Evolutionary conservation across 2,797 vertebrate species (phyloP), one percentile per base, ranked within the genome.

Genomic region (Rhynchotus rufescens): DNA sequence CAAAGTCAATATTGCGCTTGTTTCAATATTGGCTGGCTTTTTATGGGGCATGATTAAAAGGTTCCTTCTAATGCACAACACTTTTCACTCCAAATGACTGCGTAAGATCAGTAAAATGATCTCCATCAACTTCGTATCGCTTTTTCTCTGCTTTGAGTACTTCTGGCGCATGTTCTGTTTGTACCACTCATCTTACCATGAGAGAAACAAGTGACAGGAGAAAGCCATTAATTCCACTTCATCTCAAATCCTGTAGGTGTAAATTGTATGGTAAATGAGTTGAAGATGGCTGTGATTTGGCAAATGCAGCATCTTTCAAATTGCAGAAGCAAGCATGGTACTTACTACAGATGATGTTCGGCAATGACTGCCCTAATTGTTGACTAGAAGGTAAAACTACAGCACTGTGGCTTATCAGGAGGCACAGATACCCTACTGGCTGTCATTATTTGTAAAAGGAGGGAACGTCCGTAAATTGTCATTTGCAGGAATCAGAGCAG

Each of bases 131-230:
- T 77, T 77, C 66, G 13, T 57, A 91, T 79, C 8, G 61, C 68
- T 80, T 85, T 80, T 78, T 34, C 28, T 91, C 28, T 84, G 19
- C n/a, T 38, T 56, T 44, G 21, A 68, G 45, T 59, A 40, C 60
- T 92, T 88, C 67, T 90, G 47, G 67, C 76, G 78, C 86, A 61
- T 56, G 45, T 45, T 75, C 49, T 89, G 34, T 82, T 72, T 77
- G 68, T 32, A 36, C 47, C 54, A 81, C 28, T 12, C 72, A 15
- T 51, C 1, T 1, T 76, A 64, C 22, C 77, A 34, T 69, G 64
- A 85, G 40, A 87, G 52, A 94, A 94, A 79, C 66, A 87, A 87
- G 76, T 85, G 60, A 57, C 59, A 83, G 67, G 30, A 90, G 69
- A 90, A 85, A 94, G 51, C 75, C 88, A 57, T 62, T 75, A 80